These are phyloP conservation scores for Malthinus flaveolus DNA, from an alignment of 2,888 invertebrate species.

Conservation along the genomic window DNA sequence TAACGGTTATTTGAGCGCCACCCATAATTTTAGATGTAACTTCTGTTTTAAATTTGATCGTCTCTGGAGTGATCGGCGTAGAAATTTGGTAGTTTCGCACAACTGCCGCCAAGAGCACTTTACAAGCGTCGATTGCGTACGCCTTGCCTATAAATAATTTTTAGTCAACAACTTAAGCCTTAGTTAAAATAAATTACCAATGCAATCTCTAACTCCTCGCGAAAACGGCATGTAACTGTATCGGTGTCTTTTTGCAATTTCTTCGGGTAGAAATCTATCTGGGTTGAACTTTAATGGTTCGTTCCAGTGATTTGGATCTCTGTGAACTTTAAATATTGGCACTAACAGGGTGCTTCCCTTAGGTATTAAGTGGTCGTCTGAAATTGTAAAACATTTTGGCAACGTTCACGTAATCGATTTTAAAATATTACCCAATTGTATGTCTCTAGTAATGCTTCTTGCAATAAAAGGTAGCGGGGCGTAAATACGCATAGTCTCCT, in stretches of 20 bases:
- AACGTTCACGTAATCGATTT: too few relatives aligned
- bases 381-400: not conserved
- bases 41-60: conserved; percentile 39
- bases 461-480: conserved; percentile 43
- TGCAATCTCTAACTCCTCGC: conserved; percentile 56
- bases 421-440: conserved; percentile 36
- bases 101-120: conserved; percentile 46
- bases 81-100: conserved; percentile 43
- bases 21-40: conserved; percentile 40
- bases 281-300: conserved; percentile 62
- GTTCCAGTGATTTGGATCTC: conserved; percentile 59
- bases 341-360: conserved; percentile 49
- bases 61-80: conserved; percentile 35
- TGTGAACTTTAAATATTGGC: conserved; percentile 54
- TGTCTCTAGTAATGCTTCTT: conserved; percentile 38
- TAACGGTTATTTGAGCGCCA: conserved; percentile 40
- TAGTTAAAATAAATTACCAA: conserved; percentile 42
- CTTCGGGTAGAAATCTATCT: conserved; percentile 61
- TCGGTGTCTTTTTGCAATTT: conserved; percentile 52
- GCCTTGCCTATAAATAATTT: conserved; percentile 41
- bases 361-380: not conserved
- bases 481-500: conserved; percentile 44
- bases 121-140: conserved; percentile 53
- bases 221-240: conserved; percentile 58
- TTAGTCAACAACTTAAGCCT: too few relatives aligned